Percentiles rank a stretch among this genome's conserved stretches.
These are phyloP conservation scores for Pogonomyrmex californicus DNA, from an alignment of 1,140 invertebrate species.

Conservation along the genomic window DNA sequence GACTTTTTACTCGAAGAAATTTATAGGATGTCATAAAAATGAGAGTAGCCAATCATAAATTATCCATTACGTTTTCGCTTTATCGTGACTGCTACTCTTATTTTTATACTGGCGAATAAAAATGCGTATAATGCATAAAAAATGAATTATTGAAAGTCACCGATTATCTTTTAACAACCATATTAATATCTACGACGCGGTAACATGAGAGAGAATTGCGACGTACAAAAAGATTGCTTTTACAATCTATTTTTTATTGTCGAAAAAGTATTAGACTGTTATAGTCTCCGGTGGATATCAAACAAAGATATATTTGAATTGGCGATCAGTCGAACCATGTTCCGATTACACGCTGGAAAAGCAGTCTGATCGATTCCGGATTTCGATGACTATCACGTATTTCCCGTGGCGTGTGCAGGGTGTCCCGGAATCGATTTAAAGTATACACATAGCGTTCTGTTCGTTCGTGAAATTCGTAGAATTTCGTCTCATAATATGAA, in stretches of 20 bases:
- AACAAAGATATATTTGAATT: conserved; percentile 44
- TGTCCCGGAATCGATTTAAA: not conserved
- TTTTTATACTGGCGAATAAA: not conserved
- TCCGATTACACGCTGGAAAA: conserved; percentile 34
- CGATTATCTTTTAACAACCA: not conserved
- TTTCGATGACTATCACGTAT: conserved; percentile 55
- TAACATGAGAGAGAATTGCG: not conserved
- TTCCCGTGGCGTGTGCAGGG: conserved; percentile 1
- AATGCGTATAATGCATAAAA: not conserved
- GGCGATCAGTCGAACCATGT: conserved; percentile 13
- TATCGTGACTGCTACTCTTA: conserved; percentile 9
- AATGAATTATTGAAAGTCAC: not conserved
- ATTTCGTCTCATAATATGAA: not conserved
- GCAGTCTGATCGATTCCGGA: conserved; percentile 40
- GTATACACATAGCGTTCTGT: not conserved
- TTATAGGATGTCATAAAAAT: conserved; percentile 19
- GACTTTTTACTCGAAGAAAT: conserved; percentile 13
- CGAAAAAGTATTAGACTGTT: conserved; percentile 8
- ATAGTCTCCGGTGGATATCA: not conserved
- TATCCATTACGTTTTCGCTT: conserved; percentile 12
- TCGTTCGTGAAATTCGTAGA: not conserved
- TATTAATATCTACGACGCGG: not conserved
- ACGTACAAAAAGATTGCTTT: not conserved
- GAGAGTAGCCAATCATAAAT: conserved; percentile 12
- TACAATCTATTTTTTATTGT: not conserved